A percentile compares a stretch with the other conserved stretches of the same genome.
These are phyloP conservation scores for Drosophila niveifrons DNA, from an alignment of 2,888 invertebrate genomes.

Conservation along the genomic window DNA sequence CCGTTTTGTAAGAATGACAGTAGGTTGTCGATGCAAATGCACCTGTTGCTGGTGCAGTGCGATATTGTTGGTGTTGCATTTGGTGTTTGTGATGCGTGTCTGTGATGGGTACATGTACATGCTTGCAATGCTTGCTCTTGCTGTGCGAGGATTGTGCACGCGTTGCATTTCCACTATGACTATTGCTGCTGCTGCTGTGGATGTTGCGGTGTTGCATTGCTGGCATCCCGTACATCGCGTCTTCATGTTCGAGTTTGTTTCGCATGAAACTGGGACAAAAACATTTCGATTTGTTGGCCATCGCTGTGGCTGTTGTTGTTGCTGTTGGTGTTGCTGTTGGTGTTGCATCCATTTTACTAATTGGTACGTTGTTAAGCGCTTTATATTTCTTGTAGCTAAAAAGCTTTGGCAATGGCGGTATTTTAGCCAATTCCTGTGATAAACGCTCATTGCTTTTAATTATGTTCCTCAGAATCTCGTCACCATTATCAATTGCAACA, in stretches of 20 bases:
- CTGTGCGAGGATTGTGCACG: slow-evolving; percentile 69
- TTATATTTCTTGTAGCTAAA: slow-evolving; percentile 52
- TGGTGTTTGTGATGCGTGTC: slow-evolving; percentile 65
- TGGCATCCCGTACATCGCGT: slow-evolving; percentile 37
- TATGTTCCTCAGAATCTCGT: slow-evolving; percentile 78
- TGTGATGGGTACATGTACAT: slow-evolving; percentile 67
- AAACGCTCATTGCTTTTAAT: slow-evolving; percentile 80
- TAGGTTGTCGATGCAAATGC: slow-evolving; percentile 36
- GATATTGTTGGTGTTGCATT: slow-evolving; percentile 34
- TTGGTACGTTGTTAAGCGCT: background rate
- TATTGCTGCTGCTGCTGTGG: slow-evolving; percentile 27
- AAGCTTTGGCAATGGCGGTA: slow-evolving; percentile 77
- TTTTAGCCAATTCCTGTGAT: slow-evolving; percentile 79
- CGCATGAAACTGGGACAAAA: slow-evolving; percentile 76
- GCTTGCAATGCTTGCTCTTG: slow-evolving; percentile 69
- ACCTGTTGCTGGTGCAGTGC: slow-evolving; percentile 42
- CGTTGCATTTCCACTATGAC: slow-evolving; percentile 49
- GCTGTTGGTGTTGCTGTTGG: slow-evolving; percentile 27
- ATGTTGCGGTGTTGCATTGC: slow-evolving; percentile 31
- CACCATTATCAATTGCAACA: slow-evolving; percentile 53
- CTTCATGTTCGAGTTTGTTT: slow-evolving; percentile 63
- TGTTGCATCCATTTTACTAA: too few species aligned
- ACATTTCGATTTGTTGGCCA: slow-evolving; percentile 58
- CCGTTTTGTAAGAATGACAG: slow-evolving; percentile 77
- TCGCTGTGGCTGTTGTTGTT: slow-evolving; percentile 35